Percentiles rank a stretch among this genome's conserved stretches.
Conservation (phyloP, 1,140 invertebrate species). For the Lucilia sericata region DNA sequence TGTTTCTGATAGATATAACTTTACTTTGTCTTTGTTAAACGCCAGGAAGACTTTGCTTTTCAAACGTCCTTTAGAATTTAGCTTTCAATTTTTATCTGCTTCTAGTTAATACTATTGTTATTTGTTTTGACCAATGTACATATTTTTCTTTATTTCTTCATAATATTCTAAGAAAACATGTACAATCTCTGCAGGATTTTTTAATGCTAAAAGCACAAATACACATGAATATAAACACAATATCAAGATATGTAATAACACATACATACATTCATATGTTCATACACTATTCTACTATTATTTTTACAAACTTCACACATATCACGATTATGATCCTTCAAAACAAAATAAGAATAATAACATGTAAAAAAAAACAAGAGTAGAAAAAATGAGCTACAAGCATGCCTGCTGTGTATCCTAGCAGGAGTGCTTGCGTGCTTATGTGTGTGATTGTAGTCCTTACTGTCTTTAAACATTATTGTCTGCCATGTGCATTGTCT, state of each 20-base stretch:
- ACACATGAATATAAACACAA: background rate
- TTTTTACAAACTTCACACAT: conserved; percentile 12
- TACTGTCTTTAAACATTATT: too few relatives aligned
- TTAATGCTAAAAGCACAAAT: background rate
- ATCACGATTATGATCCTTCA: conserved; percentile 20
- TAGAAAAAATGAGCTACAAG: background rate
- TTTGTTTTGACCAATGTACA: conserved; percentile 2
- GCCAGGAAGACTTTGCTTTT: too few relatives aligned
- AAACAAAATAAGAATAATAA: background rate
- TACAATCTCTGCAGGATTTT: background rate
- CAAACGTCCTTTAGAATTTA: background rate
- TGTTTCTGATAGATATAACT: too few relatives aligned
- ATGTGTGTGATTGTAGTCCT: background rate
- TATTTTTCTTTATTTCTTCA: conserved; percentile 3
- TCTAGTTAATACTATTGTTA: background rate
- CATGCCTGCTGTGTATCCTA: background rate
- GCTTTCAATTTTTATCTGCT: background rate
- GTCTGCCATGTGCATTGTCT: background rate
- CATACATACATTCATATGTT: too few relatives aligned
- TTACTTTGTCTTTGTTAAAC: too few relatives aligned
- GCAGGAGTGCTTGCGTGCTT: background rate
- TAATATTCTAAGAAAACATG: background rate
- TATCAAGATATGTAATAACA: background rate
- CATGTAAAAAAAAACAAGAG: background rate
- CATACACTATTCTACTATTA: background rate